Conservation (phyloP, 2,888 invertebrate species). For the Tholera decimalis region DNA sequence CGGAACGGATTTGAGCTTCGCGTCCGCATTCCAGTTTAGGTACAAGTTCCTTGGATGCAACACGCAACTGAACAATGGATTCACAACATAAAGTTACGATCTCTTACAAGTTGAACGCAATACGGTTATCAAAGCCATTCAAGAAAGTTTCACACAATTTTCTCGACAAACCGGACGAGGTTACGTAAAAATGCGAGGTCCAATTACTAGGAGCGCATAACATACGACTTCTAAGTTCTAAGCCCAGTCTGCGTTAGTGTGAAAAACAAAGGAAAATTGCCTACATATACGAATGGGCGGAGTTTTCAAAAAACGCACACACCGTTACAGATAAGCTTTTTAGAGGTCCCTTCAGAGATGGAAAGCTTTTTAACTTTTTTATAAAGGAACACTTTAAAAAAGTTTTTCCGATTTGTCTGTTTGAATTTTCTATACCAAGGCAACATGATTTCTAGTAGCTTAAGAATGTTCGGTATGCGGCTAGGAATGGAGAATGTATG, state of each 20-base stretch:
- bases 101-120: too few relatives aligned
- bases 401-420: conserved; percentile 85
- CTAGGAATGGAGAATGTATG: conserved; percentile 63
- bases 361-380: conserved; percentile 80
- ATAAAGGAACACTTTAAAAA: conserved; percentile 83
- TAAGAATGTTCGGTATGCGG: conserved; percentile 80
- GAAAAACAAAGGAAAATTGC: conserved; percentile 18
- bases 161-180: conserved; percentile 54
- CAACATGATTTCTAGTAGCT: conserved; percentile 74
- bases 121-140: neutral
- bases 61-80: too few relatives aligned
- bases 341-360: conserved; percentile 35
- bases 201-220: conserved; percentile 76
- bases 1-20: too few relatives aligned
- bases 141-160: conserved; percentile 9
- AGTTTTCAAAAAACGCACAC: conserved; percentile 63
- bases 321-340: conserved; percentile 32
- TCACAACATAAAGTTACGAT: too few relatives aligned
- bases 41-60: too few relatives aligned
- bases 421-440: conserved; percentile 89
- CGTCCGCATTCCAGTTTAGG: too few relatives aligned
- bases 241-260: conserved; percentile 56
- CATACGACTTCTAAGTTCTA: conserved; percentile 53
- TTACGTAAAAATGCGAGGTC: conserved; percentile 80
- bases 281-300: conserved; percentile 64